Percentiles rank a stretch among this genome's conserved stretches.
Evolutionary conservation across 2,113 vertebrate species (phyloP).

Genomic region (Campylomormyrus numenius): DNA sequence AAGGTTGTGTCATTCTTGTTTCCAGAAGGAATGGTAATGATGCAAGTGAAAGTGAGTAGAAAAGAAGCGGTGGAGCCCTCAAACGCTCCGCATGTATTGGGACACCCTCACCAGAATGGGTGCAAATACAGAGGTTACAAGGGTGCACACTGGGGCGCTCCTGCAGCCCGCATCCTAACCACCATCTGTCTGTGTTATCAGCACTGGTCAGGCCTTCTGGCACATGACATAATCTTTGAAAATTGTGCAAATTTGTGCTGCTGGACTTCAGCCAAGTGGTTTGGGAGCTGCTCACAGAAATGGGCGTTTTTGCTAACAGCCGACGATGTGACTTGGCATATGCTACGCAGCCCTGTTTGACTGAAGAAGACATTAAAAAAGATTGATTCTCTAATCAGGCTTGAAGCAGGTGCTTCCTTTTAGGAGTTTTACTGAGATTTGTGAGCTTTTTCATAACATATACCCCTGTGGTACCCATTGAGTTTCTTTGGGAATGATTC

Average conservation of each 20-base stretch:
- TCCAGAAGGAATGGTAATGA: background rate
- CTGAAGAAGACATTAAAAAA: background rate
- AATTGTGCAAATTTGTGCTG: background rate
- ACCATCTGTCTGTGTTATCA: background rate
- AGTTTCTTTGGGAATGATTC: background rate
- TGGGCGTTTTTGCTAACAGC: background rate
- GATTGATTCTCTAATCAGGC: slow-evolving; percentile 5
- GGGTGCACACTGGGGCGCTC: background rate
- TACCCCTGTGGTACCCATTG: background rate
- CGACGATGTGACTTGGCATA: background rate
- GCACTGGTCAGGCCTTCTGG: background rate
- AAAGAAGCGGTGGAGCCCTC: background rate
- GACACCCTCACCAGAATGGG: background rate
- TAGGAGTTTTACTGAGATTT: background rate
- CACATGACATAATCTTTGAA: background rate
- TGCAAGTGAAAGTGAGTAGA: background rate
- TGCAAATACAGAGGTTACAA: background rate
- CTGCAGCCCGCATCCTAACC: background rate
- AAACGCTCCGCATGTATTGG: background rate
- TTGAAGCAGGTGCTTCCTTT: background rate
- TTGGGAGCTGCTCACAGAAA: background rate
- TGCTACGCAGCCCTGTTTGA: background rate
- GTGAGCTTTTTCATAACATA: background rate
- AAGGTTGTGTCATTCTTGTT: background rate
- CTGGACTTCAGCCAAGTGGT: background rate